A percentile compares a stretch with the other conserved stretches of the same genome.
Conservation (phyloP, 1,140 invertebrate genomes). For the Radopholus similis region DNA sequence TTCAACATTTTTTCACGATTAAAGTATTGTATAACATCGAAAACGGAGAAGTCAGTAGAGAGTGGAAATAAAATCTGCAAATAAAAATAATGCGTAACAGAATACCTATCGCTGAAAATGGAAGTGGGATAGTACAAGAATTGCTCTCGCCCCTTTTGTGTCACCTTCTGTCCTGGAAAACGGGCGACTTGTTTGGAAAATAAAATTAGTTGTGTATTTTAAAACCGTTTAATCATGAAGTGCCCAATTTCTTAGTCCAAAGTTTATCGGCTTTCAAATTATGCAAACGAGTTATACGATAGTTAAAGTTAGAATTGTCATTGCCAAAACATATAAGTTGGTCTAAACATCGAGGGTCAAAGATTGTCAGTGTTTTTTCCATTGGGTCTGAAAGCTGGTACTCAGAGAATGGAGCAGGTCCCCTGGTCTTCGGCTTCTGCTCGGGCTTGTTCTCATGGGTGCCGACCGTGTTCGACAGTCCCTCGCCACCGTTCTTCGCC, state of each 20-base stretch:
- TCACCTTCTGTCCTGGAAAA: no score
- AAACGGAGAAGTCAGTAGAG: no score
- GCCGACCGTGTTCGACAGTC: background rate
- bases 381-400: background rate
- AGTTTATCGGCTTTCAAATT: no score
- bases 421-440: background rate
- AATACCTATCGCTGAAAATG: no score
- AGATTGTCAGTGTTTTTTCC: background rate
- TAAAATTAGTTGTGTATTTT: background rate
- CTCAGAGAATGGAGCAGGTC: slow-evolving; percentile 1
- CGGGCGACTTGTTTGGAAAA: background rate
- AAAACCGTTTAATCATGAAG: no score
- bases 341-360: background rate
- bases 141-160: no score
- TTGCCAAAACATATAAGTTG: background rate
- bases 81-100: no score
- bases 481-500: background rate
- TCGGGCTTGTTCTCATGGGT: background rate
- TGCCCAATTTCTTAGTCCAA: no score
- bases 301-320: background rate
- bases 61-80: no score
- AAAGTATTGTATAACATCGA: no score
- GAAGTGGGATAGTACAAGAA: no score
- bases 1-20: slow-evolving; percentile 72
- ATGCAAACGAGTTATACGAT: no score